These are phyloP conservation scores for Pedionomus torquatus DNA, from an alignment of 2,113 vertebrate species.

Conservation along the genomic window DNA sequence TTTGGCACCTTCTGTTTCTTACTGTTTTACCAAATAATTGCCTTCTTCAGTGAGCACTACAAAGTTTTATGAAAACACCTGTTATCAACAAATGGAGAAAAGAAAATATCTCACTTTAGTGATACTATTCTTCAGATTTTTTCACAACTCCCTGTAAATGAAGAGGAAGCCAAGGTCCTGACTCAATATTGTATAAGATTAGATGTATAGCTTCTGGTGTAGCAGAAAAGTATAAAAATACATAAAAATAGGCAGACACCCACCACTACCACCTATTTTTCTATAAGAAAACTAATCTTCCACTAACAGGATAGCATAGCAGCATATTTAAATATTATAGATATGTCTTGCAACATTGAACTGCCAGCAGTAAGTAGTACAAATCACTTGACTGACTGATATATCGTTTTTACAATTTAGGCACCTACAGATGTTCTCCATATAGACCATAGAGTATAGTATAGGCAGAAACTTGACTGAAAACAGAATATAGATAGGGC, in stretches of 20 bases:
- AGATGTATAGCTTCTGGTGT: not conserved
- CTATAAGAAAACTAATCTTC: not conserved
- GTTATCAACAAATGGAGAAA: not conserved
- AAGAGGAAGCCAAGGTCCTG: not conserved
- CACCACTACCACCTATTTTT: not conserved
- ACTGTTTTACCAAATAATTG: not conserved
- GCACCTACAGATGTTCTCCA: not conserved
- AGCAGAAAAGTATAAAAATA: not conserved
- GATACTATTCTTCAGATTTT: not conserved
- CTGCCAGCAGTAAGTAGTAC: not conserved
- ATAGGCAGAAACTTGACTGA: not conserved
- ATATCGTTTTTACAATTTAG: not conserved
- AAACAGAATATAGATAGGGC: not conserved
- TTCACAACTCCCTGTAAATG: not conserved
- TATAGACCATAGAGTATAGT: not conserved
- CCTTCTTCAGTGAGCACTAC: not conserved
- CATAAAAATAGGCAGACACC: not conserved
- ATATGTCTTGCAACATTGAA: not conserved
- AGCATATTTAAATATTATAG: not conserved
- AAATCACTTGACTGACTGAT: not conserved
- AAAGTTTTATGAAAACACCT: not conserved
- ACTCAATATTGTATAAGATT: fast-evolving
- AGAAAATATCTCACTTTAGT: not conserved
- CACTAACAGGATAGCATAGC: not conserved
- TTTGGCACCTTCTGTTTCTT: not conserved